A percentile compares a stretch with the other conserved stretches of the same genome.
phyloP scores from a whole-genome alignment of 2,113 vertebrate genomes.

The Amazona guildingii region DNA sequence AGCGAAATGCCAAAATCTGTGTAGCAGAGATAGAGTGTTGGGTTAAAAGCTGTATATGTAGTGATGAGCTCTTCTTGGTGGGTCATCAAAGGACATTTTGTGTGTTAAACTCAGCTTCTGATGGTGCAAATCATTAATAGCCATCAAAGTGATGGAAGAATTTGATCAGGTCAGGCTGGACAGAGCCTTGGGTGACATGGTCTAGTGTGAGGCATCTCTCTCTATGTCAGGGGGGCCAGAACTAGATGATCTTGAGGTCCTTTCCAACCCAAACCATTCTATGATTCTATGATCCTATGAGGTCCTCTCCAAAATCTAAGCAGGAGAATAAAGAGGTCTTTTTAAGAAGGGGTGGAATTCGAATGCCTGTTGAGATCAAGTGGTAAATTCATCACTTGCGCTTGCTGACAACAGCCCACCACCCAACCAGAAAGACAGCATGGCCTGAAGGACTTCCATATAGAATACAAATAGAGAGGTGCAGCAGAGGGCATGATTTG shows the following conservation, averaged over 20 bases:
- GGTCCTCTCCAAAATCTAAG: neutral
- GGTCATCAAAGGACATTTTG: constrained; percentile 19
- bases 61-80: neutral
- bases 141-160: neutral
- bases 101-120: neutral
- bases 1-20: constrained; percentile 3
- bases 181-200: neutral
- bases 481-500: neutral
- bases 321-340: constrained; percentile 10
- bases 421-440: neutral
- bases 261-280: neutral
- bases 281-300: neutral
- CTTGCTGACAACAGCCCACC: neutral
- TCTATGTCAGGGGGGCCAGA: neutral
- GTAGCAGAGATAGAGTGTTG: neutral
- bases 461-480: neutral
- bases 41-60: neutral
- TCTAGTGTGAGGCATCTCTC: neutral
- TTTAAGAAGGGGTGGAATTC: neutral
- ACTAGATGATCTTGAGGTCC: neutral
- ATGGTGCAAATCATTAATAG: neutral
- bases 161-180: neutral
- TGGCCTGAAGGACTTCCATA: neutral
- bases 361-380: neutral
- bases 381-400: neutral